Evolutionary conservation across 2,797 vertebrate genomes (phyloP).

Genomic region (Alectoris magna): DNA sequence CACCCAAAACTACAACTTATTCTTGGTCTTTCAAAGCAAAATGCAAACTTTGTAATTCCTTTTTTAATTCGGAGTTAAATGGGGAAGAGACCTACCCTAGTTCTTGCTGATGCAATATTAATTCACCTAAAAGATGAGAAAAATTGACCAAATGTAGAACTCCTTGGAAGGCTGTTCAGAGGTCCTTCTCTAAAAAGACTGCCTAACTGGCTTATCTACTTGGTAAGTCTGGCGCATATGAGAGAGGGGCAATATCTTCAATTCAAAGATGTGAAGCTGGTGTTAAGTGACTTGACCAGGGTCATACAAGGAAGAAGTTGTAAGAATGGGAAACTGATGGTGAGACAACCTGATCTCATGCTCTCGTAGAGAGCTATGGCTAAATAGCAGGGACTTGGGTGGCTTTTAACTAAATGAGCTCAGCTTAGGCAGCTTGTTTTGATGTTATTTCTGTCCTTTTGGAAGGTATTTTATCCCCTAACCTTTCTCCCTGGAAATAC

Average conservation of each 20-base stretch:
- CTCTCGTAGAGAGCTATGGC: neutral
- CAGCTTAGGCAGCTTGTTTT: neutral
- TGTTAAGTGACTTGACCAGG: neutral
- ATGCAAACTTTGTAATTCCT: neutral
- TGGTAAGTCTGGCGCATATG: rapidly evolving
- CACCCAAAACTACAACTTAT: neutral
- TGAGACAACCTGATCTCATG: neutral
- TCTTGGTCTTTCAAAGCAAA: neutral
- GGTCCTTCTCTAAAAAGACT: neutral
- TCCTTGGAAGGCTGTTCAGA: neutral
- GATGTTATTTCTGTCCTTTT: neutral
- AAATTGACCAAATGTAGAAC: neutral
- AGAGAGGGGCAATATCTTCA: neutral
- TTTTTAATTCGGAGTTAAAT: neutral
- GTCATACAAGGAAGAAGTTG: neutral
- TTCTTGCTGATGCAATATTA: neutral
- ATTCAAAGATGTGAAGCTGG: neutral
- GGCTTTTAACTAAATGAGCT: slow-evolving; percentile 2
- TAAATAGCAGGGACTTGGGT: neutral
- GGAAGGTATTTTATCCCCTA: neutral
- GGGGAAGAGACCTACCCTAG: neutral
- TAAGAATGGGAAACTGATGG: neutral
- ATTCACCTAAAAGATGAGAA: neutral
- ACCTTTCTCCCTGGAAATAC: neutral
- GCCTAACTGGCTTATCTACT: neutral